Evolutionary conservation across 2,888 invertebrate species (phyloP).

Genomic region (Charanyca ferruginea): DNA sequence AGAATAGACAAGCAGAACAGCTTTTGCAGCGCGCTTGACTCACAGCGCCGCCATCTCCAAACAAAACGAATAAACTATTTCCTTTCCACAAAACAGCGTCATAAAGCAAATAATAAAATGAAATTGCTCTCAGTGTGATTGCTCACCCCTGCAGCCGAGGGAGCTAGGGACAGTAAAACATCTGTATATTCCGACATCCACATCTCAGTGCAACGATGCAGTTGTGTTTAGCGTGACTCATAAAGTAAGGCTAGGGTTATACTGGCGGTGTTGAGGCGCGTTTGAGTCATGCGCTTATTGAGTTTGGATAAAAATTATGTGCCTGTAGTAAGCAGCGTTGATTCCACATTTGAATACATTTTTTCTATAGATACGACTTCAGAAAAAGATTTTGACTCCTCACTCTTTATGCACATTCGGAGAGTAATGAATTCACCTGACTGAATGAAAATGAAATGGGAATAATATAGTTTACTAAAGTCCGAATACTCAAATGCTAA

Average conservation of each 20-base stretch:
- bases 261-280: neutral
- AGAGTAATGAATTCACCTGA: neutral
- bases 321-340: too few species aligned
- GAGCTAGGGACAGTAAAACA: conserved; percentile 23
- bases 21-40: conserved; percentile 9
- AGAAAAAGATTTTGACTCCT: too few species aligned
- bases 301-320: neutral
- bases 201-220: conserved; percentile 31
- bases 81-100: conserved; percentile 20
- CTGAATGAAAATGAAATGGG: neutral
- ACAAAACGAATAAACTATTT: conserved; percentile 23
- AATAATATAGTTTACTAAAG: neutral
- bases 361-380: too few species aligned
- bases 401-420: neutral
- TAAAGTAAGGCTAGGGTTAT: conserved; percentile 19
- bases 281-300: neutral
- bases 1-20: too few species aligned
- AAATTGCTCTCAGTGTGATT: conserved; percentile 64
- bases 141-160: conserved; percentile 43
- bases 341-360: too few species aligned
- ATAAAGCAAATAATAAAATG: conserved; percentile 53
- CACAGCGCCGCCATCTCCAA: conserved; percentile 5
- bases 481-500: too few species aligned
- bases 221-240: conserved; percentile 21
- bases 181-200: conserved; percentile 14